Evolutionary conservation across 2,797 vertebrate species (phyloP).

Genomic region (Macropus fuliginosus): DNA sequence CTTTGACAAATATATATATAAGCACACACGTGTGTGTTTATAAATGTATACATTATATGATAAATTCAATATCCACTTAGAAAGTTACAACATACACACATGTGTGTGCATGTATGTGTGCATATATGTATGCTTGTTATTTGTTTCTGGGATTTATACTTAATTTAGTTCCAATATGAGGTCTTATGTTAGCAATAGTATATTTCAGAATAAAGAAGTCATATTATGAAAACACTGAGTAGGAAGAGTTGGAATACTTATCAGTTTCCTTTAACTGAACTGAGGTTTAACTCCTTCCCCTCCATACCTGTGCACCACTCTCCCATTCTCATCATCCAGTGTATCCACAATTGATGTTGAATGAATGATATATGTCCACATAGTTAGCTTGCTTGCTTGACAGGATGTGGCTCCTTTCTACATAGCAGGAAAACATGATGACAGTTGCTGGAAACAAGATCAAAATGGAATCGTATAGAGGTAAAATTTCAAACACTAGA

Average conservation of each 20-base stretch:
- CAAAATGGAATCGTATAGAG: neutral
- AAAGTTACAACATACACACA: neutral
- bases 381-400: neutral
- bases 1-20: neutral
- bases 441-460: neutral
- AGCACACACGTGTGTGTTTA: neutral
- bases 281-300: neutral
- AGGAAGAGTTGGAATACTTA: neutral
- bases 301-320: neutral
- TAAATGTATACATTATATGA: neutral
- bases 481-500: neutral
- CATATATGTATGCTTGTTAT: too few species aligned
- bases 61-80: neutral
- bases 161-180: neutral
- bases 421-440: neutral
- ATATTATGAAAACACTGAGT: neutral
- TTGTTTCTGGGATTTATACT: neutral
- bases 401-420: neutral
- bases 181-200: neutral
- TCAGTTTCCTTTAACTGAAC: neutral
- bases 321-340: neutral
- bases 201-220: neutral
- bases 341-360: neutral
- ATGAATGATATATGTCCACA: neutral
- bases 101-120: too few species aligned